phyloP scores from a whole-genome alignment of 1,140 invertebrate genomes.

The Chlorops oryzae region DNA sequence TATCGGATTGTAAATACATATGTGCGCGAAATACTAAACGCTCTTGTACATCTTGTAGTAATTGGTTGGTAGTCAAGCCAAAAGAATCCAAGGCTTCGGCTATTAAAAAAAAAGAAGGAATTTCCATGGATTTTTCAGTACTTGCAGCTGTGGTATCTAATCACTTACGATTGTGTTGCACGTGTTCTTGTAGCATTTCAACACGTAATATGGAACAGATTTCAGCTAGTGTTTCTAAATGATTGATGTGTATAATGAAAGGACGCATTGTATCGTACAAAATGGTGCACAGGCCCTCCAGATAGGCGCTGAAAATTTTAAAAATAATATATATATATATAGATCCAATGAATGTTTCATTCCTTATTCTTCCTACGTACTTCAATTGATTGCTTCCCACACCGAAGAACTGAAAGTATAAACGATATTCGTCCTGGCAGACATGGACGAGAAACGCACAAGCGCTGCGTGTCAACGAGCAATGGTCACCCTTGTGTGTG shows the following conservation, averaged over 20 bases:
- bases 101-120: slow-evolving; percentile 18
- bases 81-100: slow-evolving; percentile 70
- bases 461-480: slow-evolving; percentile 77
- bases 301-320: slow-evolving; percentile 55
- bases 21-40: slow-evolving; percentile 92
- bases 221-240: slow-evolving; percentile 95
- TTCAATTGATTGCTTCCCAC: slow-evolving; percentile 59
- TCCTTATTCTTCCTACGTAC: slow-evolving; percentile 49
- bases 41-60: slow-evolving; percentile 95
- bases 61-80: slow-evolving; percentile 73
- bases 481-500: slow-evolving; percentile 76
- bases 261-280: slow-evolving; percentile 93
- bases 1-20: slow-evolving; percentile 88
- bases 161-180: slow-evolving; percentile 71
- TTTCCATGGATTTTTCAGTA: not conserved
- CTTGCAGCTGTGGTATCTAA: not conserved
- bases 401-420: slow-evolving; percentile 85
- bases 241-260: slow-evolving; percentile 93
- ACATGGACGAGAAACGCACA: slow-evolving; percentile 86
- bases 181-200: slow-evolving; percentile 93
- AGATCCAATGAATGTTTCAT: not conserved
- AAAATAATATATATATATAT: not conserved
- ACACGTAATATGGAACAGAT: slow-evolving; percentile 88
- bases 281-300: slow-evolving; percentile 80
- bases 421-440: slow-evolving; percentile 83